A percentile compares a stretch with the other conserved stretches of the same genome.
Evolutionary conservation across 2,888 invertebrate genomes (phyloP).

Genomic region (Xanthorhoe spadicearia): DNA sequence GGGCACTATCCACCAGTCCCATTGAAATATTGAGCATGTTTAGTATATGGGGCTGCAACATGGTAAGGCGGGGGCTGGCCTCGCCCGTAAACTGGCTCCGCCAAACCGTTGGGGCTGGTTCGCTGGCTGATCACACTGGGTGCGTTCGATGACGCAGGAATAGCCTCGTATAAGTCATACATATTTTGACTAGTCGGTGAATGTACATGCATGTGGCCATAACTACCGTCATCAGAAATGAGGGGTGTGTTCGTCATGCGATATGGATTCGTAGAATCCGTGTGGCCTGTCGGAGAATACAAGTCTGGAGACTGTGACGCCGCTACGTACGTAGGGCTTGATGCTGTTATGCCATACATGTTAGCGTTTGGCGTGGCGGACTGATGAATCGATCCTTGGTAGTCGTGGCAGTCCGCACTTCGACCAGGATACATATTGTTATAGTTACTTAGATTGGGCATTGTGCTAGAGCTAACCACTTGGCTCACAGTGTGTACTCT

Average conservation of each 20-base stretch:
- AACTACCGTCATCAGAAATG: conserved; percentile 80
- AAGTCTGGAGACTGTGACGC: conserved; percentile 75
- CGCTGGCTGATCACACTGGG: conserved; percentile 72
- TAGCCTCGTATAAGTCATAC: conserved; percentile 79
- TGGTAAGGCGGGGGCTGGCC: conserved; percentile 92
- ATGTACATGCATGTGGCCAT: conserved; percentile 75
- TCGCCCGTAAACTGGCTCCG: conserved; percentile 70
- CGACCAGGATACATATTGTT: conserved; percentile 65
- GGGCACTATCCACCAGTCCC: conserved; percentile 79
- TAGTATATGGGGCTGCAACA: conserved; percentile 92
- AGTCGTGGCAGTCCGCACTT: conserved; percentile 65
- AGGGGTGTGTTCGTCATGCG: conserved; percentile 80
- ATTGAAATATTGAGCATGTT: conserved; percentile 89
- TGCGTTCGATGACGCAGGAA: conserved; percentile 72
- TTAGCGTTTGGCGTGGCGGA: conserved; percentile 69
- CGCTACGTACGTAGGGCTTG: conserved; percentile 78
- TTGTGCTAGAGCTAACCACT: conserved; percentile 78
- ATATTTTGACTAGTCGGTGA: conserved; percentile 77
- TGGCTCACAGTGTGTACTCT: conserved; percentile 78
- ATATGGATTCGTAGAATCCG: conserved; percentile 80
- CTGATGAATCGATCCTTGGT: conserved; percentile 62
- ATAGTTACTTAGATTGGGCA: conserved; percentile 79
- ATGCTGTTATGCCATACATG: conserved; percentile 66
- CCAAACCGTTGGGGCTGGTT: conserved; percentile 71
- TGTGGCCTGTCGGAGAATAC: conserved; percentile 80